Evolutionary conservation across 2,797 vertebrate species (phyloP), one percentile per base, ranked within the genome.

Genomic region (Pipistrellus nathusii): DNA sequence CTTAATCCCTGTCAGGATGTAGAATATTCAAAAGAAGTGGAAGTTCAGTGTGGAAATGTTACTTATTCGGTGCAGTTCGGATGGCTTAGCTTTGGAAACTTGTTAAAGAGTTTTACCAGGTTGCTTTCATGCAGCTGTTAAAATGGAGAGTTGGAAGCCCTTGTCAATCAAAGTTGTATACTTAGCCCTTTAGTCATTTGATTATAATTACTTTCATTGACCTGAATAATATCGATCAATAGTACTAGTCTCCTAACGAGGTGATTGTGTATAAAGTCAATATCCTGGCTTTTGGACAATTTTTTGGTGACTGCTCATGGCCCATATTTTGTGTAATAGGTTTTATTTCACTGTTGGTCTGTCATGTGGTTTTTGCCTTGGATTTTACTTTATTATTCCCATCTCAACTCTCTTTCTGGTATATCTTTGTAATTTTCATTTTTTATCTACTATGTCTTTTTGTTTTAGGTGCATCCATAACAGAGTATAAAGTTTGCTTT

Each of bases 221-320:
- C 93, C 90, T 89, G 72, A 96, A 82, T 78, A 87, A 92, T 75
- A 91, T 21, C 71, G 72, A 95, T 94, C 85, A 88, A 3, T 82
- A 92, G 62, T 71, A 73, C 59, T 8, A 62, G 48, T 30, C 35
- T 86, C 48, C 66, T 81, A 93, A 77, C 38, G 23, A 90, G 44
- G 21, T 53, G 32, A 66, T 94, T 80, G 23, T 71, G 18, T 90
- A 78, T 85, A 51, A 90, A 83, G 68, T 81, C 12, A 6, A 72
- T 92, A 30, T 66, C 18, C 44, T 71, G 53, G 46, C 73, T 95
- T 77, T 44, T 20, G 86, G 73, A 71, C 46, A 75, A 3, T 72
- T 90, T 95, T 84, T 93, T 84, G 48, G 10, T 81, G 76, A 71
- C 83, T 76, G 32, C 73, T 69, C 10, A n/a, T 25, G n/a, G 71